Percentiles rank a stretch among this genome's conserved stretches.
phyloP scores from a whole-genome alignment of 2,797 vertebrate genomes.

The Poeciliopsis gracilis region DNA sequence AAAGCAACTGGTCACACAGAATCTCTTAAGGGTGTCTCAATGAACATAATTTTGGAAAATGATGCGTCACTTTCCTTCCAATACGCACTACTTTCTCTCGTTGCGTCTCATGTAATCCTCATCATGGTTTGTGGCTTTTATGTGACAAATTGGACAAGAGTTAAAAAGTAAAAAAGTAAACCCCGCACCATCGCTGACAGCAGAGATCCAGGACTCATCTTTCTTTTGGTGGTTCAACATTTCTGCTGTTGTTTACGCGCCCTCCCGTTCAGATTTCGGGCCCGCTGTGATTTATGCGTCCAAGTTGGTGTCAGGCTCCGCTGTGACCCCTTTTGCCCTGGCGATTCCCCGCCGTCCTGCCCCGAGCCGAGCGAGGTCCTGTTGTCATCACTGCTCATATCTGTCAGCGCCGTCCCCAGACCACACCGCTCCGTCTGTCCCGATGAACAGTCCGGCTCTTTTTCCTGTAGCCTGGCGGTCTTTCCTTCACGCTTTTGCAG shows the following conservation, averaged over 20 bases:
- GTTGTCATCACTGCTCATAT: slow-evolving; percentile 8
- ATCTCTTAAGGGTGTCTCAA: not conserved
- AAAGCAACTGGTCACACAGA: not conserved
- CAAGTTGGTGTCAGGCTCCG: not conserved
- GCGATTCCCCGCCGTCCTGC: not conserved
- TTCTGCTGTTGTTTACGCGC: not conserved
- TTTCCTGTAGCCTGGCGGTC: not conserved
- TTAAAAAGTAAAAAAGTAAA: not conserved
- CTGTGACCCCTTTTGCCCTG: not conserved
- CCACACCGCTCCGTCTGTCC: not conserved
- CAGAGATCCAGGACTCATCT: not conserved
- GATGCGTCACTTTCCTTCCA: not conserved
- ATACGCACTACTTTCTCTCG: not conserved
- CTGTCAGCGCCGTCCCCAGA: not conserved
- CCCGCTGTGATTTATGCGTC: not conserved
- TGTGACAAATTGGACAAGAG: not conserved
- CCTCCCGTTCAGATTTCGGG: not conserved
- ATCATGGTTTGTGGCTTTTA: not conserved
- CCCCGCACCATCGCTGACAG: too few relatives aligned
- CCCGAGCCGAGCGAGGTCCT: not conserved
- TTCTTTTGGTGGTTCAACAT: not conserved
- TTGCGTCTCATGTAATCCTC: not conserved
- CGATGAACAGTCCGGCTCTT: not conserved
- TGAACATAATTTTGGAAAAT: not conserved
- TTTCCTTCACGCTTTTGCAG: not conserved